phyloP scores from a whole-genome alignment of 2,113 vertebrate species.

The Dissostichus mawsoni region DNA sequence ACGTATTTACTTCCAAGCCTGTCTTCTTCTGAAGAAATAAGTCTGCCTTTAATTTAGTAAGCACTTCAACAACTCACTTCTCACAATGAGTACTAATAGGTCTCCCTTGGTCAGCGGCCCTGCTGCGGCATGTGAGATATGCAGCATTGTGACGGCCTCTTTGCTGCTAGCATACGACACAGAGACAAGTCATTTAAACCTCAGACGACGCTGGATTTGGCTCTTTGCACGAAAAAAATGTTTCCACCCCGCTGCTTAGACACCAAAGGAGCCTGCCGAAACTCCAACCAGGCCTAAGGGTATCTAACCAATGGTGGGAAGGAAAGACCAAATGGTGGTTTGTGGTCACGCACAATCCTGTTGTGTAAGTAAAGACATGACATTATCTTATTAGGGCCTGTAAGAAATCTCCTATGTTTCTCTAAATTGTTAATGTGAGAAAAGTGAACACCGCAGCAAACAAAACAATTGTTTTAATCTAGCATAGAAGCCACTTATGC shows the following conservation, averaged over 20 bases:
- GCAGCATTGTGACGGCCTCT: slow-evolving; percentile 38
- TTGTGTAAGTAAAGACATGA: slow-evolving; percentile 31
- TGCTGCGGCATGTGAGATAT: slow-evolving; percentile 51
- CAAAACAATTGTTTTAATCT: background rate
- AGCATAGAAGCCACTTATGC: background rate
- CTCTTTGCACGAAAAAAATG: slow-evolving; percentile 23
- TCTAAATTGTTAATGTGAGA: background rate
- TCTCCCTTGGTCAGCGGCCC: slow-evolving; percentile 49
- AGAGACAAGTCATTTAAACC: slow-evolving; percentile 56
- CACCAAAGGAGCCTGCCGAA: slow-evolving; percentile 27
- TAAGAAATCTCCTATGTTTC: background rate
- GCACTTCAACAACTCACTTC: slow-evolving; percentile 67
- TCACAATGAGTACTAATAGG: slow-evolving; percentile 73
- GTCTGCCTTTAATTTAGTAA: slow-evolving; percentile 77
- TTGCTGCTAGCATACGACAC: slow-evolving; percentile 44
- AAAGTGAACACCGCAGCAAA: background rate
- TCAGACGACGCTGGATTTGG: slow-evolving; percentile 46
- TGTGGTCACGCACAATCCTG: slow-evolving; percentile 48
- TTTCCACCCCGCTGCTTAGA: slow-evolving; percentile 36
- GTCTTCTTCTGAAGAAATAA: slow-evolving; percentile 56
- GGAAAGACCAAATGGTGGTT: slow-evolving; percentile 26
- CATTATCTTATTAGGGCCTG: slow-evolving; percentile 21
- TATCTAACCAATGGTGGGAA: slow-evolving; percentile 25
- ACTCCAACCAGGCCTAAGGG: slow-evolving; percentile 5
- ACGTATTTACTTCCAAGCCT: slow-evolving; percentile 69